Percentiles rank a stretch among this genome's conserved stretches.
phyloP scores from a whole-genome alignment of 1,140 invertebrate species.

The Camponotus pennsylvanicus region DNA sequence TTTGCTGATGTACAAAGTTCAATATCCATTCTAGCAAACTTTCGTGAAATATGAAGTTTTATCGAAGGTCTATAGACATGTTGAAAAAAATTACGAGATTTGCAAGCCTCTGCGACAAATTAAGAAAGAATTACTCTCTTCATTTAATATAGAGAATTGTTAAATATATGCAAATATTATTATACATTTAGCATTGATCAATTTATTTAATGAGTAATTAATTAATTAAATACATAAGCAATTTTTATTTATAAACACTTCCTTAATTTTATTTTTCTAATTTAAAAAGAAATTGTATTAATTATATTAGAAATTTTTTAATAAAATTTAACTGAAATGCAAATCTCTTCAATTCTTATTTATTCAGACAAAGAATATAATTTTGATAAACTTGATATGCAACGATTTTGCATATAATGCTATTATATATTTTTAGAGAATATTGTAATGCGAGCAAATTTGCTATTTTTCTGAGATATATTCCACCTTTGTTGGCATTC shows the following conservation, averaged over 20 bases:
- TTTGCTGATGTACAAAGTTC: slow-evolving; percentile 10
- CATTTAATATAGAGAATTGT: neutral
- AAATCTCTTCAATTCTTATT: no score
- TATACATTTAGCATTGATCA: no score
- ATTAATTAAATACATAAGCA: no score
- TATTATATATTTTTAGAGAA: neutral
- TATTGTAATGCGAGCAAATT: neutral
- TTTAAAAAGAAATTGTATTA: neutral
- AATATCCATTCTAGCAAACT: slow-evolving; percentile 2
- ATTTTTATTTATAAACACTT: no score
- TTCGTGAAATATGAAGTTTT: neutral
- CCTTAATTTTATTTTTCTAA: no score
- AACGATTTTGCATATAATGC: neutral
- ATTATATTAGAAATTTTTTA: neutral
- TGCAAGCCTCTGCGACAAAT: no score
- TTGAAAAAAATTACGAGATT: neutral
- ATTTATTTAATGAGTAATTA: no score
- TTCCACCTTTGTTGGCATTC: slow-evolving; percentile 16
- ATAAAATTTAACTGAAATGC: no score
- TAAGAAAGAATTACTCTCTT: no score
- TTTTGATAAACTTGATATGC: neutral
- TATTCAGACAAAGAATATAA: neutral
- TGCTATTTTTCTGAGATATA: neutral
- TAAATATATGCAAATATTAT: no score
- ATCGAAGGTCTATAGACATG: neutral